Base-by-base conservation (phyloP, 2,113 vertebrate genomes). In the Phalacrocorax brasilianus region DNA sequence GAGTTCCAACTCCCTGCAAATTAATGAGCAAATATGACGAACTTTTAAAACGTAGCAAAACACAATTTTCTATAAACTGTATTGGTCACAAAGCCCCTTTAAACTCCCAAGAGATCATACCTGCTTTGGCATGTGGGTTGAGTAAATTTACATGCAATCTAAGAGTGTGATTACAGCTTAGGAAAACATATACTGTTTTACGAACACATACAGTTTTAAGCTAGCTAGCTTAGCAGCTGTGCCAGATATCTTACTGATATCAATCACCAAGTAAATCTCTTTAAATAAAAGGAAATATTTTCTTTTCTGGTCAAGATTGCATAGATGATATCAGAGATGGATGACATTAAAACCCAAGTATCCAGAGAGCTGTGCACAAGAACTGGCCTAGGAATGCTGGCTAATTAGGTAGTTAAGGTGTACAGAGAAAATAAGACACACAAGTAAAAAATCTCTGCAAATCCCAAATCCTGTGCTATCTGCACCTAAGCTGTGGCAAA, bases 141-240 rank as follows among this genome's bases (percentile, higher is more conserved):
- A 63, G 71, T 88, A 95, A 92, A 95, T 94, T 85, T 91, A 71
- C 83, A 86, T 83, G 63, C 19, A 11, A 63, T 26, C 75, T 73
- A 79, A 88, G 79, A 85, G 59, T 62, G 44, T 76, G 82, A 88
- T 92, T 94, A 91, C 59, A 94, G 67, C 72, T 65, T 62, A 27
- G 50, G 50, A 93, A 96, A 90, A 79, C 24, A 77, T 24, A 82
- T 3, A 73, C 9, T 10, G 42, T 66, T 94, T 62, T 62, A 44
- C 80, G 92, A 91, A 85, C 50, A 68, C 42, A 55, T 40, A 15
- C 14, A 61, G 38, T 56, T 91, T 85, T 84, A 81, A 95, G 71
- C 81, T 76, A 59, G 42, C 38, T 55, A 30, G 61, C 62, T 93
- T 75, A 82, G 65, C 20, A 52, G 74, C 38, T 44, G 35, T 47